phyloP scores from a whole-genome alignment of 2,113 vertebrate species.

The Eolophus roseicapilla region DNA sequence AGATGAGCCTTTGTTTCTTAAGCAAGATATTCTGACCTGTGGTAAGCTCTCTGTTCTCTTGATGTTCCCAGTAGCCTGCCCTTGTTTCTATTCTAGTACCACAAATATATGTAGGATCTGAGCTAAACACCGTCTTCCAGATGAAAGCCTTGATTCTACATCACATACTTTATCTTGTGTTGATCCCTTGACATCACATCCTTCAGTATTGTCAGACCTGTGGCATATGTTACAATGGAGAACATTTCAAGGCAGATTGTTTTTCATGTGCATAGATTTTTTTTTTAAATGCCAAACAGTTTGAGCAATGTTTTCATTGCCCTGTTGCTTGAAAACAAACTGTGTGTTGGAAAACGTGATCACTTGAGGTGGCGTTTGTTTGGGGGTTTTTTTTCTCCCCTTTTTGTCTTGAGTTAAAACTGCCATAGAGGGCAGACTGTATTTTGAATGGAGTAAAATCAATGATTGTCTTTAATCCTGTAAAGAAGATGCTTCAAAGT shows the following conservation, averaged over 20 bases:
- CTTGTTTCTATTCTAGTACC: background rate
- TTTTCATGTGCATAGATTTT: background rate
- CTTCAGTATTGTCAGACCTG: background rate
- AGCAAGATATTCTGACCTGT: background rate
- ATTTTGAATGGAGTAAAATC: background rate
- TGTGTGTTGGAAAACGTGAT: background rate
- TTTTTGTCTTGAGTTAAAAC: background rate
- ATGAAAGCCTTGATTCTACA: background rate
- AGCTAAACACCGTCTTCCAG: background rate
- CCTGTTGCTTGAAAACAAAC: background rate
- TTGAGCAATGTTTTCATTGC: background rate
- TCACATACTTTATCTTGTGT: background rate
- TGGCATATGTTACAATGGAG: background rate
- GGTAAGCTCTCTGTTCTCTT: background rate
- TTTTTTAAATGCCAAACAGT: background rate
- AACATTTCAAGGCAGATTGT: background rate
- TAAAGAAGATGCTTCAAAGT: background rate
- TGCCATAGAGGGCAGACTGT: background rate
- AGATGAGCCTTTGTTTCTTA: background rate
- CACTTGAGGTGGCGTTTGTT: background rate
- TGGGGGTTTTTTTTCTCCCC: background rate
- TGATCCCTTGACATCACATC: background rate
- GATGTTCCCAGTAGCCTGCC: background rate
- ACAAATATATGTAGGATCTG: background rate
- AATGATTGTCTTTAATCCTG: background rate